Base-by-base conservation (phyloP, 2,888 invertebrate species). In the Microdon myrmicae region DNA sequence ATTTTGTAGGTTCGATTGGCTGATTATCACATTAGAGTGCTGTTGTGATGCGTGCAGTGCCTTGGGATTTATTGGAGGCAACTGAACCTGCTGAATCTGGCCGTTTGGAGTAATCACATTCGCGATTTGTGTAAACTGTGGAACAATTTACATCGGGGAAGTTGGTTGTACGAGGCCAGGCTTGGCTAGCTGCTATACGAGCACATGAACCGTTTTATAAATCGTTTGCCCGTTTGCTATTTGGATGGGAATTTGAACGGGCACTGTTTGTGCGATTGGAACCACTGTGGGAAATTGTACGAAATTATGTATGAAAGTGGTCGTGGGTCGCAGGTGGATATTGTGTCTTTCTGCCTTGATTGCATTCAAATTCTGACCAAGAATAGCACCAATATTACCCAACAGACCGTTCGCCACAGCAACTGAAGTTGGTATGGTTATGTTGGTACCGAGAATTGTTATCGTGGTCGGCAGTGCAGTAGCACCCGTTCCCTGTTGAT, bases 221-320 rank as follows among this genome's bases (percentile, higher is more conserved):
- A 94, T 88, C 0, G 94, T 94, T 80, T 94, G 94, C 0, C 94
- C 95, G 78, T 90, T 90, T 34, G 90, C 78, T 94, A n/a, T n/a
- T n/a, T n/a, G n/a, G n/a, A n/a, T n/a, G n/a, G n/a, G n/a, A n/a
- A n/a, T n/a, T n/a, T n/a, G 94, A 6, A 94, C 90, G 0, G 91
- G 91, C 58, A 92, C 90, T 69, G 90, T 87, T 73, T 87, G 88
- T 2, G 35, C 13, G n/a, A n/a, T n/a, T n/a, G n/a, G n/a, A n/a
- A n/a, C n/a, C n/a, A n/a, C n/a, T n/a, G n/a, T n/a, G n/a, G n/a
- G n/a, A n/a, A n/a, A n/a, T n/a, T n/a, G n/a, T n/a, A n/a, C n/a
- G n/a, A n/a, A n/a, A n/a, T n/a, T n/a, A n/a, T n/a, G n/a, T n/a
- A n/a, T n/a, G n/a, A n/a, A n/a, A n/a, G n/a, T n/a, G n/a, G n/a